A percentile compares a stretch with the other conserved stretches of the same genome.
phyloP scores from a whole-genome alignment of 2,113 vertebrate species.

The Ellobius talpinus region DNA sequence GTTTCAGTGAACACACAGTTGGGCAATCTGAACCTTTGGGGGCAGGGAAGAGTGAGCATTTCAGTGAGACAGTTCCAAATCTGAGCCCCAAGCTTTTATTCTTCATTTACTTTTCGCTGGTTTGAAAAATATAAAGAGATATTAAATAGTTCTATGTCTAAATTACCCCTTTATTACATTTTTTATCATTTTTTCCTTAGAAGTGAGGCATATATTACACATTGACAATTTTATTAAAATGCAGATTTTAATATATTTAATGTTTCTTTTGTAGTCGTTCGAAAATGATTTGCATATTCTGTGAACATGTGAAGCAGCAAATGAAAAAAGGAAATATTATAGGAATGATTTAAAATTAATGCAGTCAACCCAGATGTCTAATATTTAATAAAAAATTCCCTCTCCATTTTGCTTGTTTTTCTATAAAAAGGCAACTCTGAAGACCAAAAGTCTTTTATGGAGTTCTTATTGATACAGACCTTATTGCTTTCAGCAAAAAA shows the following conservation, averaged over 20 bases:
- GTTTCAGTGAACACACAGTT: rapidly evolving
- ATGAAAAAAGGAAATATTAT: conserved; percentile 85
- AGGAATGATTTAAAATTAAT: conserved; percentile 86
- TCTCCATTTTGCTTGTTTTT: conserved; percentile 82
- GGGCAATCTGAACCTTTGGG: background rate
- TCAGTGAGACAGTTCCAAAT: conserved; percentile 40
- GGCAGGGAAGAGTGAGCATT: background rate
- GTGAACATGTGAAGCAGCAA: conserved; percentile 85
- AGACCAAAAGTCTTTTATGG: conserved; percentile 81
- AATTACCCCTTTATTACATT: conserved; percentile 88
- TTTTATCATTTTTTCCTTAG: conserved; percentile 85
- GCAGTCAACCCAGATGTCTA: conserved; percentile 82
- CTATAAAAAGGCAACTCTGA: conserved; percentile 79
- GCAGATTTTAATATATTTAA: conserved; percentile 90
- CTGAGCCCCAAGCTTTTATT: conserved; percentile 75
- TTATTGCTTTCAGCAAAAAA: conserved; percentile 84
- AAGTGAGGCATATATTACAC: conserved; percentile 84
- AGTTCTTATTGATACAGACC: conserved; percentile 81
- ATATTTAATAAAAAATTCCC: conserved; percentile 85
- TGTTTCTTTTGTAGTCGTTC: conserved; percentile 87
- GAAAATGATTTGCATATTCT: conserved; percentile 87
- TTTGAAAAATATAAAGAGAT: conserved; percentile 84
- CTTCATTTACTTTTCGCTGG: conserved; percentile 78
- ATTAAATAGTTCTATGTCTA: conserved; percentile 84
- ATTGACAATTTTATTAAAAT: conserved; percentile 90